Evolutionary conservation across 2,113 vertebrate species (phyloP).

Genomic region (Actenoides hombroni): DNA sequence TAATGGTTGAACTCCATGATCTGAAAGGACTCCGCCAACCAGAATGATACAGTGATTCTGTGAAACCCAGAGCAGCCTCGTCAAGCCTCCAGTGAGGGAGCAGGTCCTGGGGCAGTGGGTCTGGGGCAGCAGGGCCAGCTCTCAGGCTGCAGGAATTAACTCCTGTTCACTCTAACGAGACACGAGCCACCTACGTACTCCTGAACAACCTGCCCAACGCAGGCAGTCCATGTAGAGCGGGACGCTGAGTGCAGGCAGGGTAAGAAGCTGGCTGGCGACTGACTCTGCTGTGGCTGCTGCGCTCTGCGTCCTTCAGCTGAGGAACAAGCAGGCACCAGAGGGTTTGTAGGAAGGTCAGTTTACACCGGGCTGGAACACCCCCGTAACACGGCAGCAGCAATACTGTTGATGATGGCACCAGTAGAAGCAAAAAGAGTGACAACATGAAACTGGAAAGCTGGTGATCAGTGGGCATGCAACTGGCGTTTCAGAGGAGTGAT

Average conservation of each 20-base stretch:
- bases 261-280: neutral
- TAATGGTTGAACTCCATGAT: too few species aligned
- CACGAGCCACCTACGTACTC: fast-evolving
- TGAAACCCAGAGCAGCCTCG: too few species aligned
- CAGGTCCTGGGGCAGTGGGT: too few species aligned
- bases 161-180: neutral
- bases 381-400: neutral
- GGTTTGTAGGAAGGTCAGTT: neutral
- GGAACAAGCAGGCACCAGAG: fast-evolving
- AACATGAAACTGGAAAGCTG: neutral
- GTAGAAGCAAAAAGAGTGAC: neutral
- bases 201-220: fast-evolving
- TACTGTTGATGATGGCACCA: neutral
- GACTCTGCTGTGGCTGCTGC: neutral
- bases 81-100: too few species aligned
- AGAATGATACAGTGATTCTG: too few species aligned
- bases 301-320: neutral
- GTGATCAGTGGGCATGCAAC: neutral
- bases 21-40: too few species aligned
- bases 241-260: fast-evolving
- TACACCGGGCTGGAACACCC: neutral
- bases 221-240: neutral
- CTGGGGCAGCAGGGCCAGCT: neutral
- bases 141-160: too few species aligned
- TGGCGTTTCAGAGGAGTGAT: neutral